A percentile compares a stretch with the other conserved stretches of the same genome.
These are phyloP conservation scores for Nudaria mundana DNA, from an alignment of 2,888 invertebrate species.

Conservation along the genomic window DNA sequence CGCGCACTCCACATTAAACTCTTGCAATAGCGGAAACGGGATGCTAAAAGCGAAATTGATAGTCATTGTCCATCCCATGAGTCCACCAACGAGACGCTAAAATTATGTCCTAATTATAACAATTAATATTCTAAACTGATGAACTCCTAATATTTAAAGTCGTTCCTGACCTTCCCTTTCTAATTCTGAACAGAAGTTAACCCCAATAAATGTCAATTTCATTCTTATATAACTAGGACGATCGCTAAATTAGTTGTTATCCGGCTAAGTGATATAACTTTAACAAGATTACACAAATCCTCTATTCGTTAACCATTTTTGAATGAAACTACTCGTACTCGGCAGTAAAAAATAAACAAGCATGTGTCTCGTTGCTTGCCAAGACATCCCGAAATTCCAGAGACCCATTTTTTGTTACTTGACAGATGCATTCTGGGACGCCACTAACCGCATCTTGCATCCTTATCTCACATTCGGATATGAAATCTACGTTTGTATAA, in stretches of 20 bases:
- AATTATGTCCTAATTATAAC: too few relatives aligned
- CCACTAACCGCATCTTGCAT: slow-evolving; percentile 77
- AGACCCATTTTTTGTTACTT: slow-evolving; percentile 71
- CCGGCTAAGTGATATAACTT: slow-evolving; percentile 58
- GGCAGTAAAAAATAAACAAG: slow-evolving; percentile 70
- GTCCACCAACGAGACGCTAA: too few relatives aligned
- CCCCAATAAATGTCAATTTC: slow-evolving; percentile 47
- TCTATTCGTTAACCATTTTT: slow-evolving; percentile 74
- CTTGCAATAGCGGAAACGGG: slow-evolving; percentile 62
- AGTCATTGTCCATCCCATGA: too few relatives aligned
- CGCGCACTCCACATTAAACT: slow-evolving; percentile 38
- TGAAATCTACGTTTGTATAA: slow-evolving; percentile 57
- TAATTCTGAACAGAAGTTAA: too few relatives aligned
- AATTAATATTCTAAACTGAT: too few relatives aligned
- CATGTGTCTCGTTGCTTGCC: slow-evolving; percentile 65
- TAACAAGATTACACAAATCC: slow-evolving; percentile 79
- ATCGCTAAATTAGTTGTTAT: slow-evolving; percentile 65
- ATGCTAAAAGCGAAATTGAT: slow-evolving; percentile 70
- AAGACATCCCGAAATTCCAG: slow-evolving; percentile 78
- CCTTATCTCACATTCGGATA: slow-evolving; percentile 70
- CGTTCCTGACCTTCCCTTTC: slow-evolving; percentile 29
- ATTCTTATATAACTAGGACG: slow-evolving; percentile 41
- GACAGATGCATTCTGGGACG: slow-evolving; percentile 79
- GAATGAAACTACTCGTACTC: slow-evolving; percentile 71
- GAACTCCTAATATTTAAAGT: too few relatives aligned